A percentile compares a stretch with the other conserved stretches of the same genome.
phyloP scores from a whole-genome alignment of 2,888 invertebrate species.

The Lepidocyrtinus sp. region DNA sequence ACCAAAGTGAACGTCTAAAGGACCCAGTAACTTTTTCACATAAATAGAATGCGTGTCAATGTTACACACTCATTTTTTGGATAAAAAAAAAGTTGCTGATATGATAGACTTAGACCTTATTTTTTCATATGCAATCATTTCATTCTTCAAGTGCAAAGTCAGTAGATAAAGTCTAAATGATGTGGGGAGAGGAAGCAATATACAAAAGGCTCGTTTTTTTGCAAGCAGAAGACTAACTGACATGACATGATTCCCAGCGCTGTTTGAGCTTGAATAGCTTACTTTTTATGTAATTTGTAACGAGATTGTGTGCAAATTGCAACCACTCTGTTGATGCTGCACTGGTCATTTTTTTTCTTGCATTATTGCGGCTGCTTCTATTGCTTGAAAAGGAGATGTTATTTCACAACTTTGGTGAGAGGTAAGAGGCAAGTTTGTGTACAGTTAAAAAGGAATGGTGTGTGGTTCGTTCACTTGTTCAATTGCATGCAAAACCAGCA shows the following conservation, averaged over 20 bases:
- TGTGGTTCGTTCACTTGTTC: not conserved
- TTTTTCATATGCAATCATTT: not conserved
- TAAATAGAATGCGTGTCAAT: constrained; percentile 32
- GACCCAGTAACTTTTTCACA: not conserved
- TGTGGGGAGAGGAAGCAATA: constrained; percentile 5
- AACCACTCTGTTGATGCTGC: too few species aligned
- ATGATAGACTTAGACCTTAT: not conserved
- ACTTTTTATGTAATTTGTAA: not conserved
- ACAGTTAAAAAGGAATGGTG: not conserved
- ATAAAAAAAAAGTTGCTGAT: not conserved
- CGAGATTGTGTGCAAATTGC: constrained; percentile 1
- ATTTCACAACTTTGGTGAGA: constrained; percentile 10
- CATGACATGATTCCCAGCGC: constrained; percentile 36
- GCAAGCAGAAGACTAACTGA: not conserved
- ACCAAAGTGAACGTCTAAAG: not conserved
- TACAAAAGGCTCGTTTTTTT: not conserved
- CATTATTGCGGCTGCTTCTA: not conserved
- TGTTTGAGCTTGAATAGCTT: too few species aligned
- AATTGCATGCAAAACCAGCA: too few species aligned
- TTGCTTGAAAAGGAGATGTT: not conserved
- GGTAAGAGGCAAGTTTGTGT: not conserved
- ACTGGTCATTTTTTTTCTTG: not conserved
- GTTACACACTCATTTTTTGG: constrained; percentile 8
- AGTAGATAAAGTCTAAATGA: constrained; percentile 21
- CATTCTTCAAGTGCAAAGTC: constrained; percentile 52